Base-by-base conservation (phyloP, 2,797 vertebrate species). In the Cryptoprocta ferox region DNA sequence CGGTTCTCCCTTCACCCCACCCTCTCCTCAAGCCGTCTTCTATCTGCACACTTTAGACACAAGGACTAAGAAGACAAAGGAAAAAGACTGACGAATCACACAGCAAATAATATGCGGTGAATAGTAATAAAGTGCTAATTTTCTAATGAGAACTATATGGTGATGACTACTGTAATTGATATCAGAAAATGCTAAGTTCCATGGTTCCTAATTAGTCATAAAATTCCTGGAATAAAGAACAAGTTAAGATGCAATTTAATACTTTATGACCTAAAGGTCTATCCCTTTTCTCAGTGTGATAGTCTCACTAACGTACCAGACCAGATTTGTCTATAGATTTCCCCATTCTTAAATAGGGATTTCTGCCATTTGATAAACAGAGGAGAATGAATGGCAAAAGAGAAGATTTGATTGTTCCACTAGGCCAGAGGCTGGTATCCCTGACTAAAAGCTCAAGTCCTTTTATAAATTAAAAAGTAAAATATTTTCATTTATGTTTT, bases 381-480 rank as follows among this genome's bases (percentile, higher is more conserved):
- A 37, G 19, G 24, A 1, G 32, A 68, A 32, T 56, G 30, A 79
- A 80, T 48, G 5, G 1, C 45, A 35, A 59, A 37, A 11, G 21
- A 84, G 42, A 13, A 30, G 14, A 76, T 39, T 19, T 28, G 16
- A 1, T 6, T 53, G 14, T 9, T 81, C 26, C 13, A 63, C 16
- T 4, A 89, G n/a, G 18, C 19, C 53, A 90, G 14, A 32, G 4
- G 1, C 19, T 6, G 15, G 12, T 48, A 12, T 70, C 35, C 70
- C 11, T 89, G 42, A 65, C 2, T 26, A 91, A 88, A 35, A 50
- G 3, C 26, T 26, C 15, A 85, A 24, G 37, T 14, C 53, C 21
- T 13, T 95, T 79, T 66, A 32, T 48, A 86, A 93, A 93, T 59
- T 37, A 92, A 92, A 18, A 28, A 75, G 75, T 14, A 59, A 81